Evolutionary conservation across 2,113 vertebrate species (phyloP).

Genomic region (Festucalex cinctus): DNA sequence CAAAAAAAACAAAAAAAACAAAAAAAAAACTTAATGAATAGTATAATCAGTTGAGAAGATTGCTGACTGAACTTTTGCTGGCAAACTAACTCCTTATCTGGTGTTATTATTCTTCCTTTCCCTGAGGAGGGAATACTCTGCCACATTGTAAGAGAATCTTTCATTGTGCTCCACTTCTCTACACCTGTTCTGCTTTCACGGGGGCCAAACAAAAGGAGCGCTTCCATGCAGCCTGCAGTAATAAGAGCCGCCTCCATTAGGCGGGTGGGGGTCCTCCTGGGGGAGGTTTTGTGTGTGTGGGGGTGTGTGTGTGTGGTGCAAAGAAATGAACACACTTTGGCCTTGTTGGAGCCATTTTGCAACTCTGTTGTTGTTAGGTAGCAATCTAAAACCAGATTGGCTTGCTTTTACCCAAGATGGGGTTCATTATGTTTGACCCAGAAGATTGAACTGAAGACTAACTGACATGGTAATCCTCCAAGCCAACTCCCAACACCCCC

Average conservation of each 20-base stretch:
- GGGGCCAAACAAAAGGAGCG: slow-evolving; percentile 42
- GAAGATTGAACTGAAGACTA: too few relatives aligned
- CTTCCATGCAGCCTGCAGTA: slow-evolving; percentile 31
- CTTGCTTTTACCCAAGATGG: too few relatives aligned
- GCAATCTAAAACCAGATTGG: neutral
- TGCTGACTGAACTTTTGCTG: neutral
- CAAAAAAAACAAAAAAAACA: neutral
- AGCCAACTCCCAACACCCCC: neutral
- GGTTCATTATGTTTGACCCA: too few relatives aligned
- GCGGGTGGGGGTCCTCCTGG: slow-evolving; percentile 6
- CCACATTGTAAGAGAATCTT: slow-evolving; percentile 12
- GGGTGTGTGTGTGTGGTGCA: slow-evolving; percentile 25
- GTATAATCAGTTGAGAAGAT: neutral
- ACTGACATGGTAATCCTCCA: neutral
- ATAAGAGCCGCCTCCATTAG: slow-evolving; percentile 37
- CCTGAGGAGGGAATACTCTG: neutral
- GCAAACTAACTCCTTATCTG: neutral
- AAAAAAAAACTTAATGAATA: too few relatives aligned
- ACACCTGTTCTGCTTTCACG: slow-evolving; percentile 38
- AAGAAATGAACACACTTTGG: slow-evolving; percentile 18
- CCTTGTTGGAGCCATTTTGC: slow-evolving; percentile 9
- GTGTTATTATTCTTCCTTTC: neutral
- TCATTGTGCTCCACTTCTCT: slow-evolving; percentile 17
- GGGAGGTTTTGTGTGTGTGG: slow-evolving; percentile 29
- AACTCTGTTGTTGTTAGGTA: neutral